Percentiles rank a stretch among this genome's conserved stretches.
Conservation (phyloP, 1,140 invertebrate genomes). For the Asbolus verrucosus region DNA sequence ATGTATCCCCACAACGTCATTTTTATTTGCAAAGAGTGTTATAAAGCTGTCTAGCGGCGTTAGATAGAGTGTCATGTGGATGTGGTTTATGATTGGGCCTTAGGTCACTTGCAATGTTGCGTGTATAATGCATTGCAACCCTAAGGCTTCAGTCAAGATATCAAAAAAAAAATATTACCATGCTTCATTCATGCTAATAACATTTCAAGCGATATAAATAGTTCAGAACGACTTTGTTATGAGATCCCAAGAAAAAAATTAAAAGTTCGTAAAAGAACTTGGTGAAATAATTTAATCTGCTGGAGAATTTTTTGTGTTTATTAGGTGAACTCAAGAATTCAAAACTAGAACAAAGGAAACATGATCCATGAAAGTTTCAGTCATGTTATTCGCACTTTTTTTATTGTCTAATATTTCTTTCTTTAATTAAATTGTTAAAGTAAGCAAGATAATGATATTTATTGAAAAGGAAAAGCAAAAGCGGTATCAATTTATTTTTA, state of each 20-base stretch:
- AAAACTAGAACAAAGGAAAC: slow-evolving; percentile 22
- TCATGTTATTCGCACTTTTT: slow-evolving; percentile 3
- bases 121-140: slow-evolving; percentile 28
- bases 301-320: slow-evolving; percentile 28
- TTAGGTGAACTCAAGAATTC: slow-evolving; percentile 6
- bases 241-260: slow-evolving; percentile 7
- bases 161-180: slow-evolving; percentile 19
- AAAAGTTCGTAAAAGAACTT: slow-evolving; percentile 7
- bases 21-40: slow-evolving; percentile 46
- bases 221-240: slow-evolving; percentile 13
- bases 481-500: slow-evolving; percentile 28
- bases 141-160: slow-evolving; percentile 22
- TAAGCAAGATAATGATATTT: not conserved
- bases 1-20: slow-evolving; percentile 40
- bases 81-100: slow-evolving; percentile 43
- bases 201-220: slow-evolving; percentile 8
- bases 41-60: slow-evolving; percentile 43
- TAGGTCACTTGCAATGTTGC: slow-evolving; percentile 44
- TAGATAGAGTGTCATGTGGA: slow-evolving; percentile 41
- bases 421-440: slow-evolving; percentile 13
- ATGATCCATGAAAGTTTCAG: slow-evolving; percentile 13
- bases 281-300: slow-evolving; percentile 34
- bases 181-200: not conserved
- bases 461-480: not conserved
- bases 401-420: slow-evolving; percentile 3